Conservation (phyloP, 2,797 vertebrate species). For the Paedocypris micromegethes region DNA sequence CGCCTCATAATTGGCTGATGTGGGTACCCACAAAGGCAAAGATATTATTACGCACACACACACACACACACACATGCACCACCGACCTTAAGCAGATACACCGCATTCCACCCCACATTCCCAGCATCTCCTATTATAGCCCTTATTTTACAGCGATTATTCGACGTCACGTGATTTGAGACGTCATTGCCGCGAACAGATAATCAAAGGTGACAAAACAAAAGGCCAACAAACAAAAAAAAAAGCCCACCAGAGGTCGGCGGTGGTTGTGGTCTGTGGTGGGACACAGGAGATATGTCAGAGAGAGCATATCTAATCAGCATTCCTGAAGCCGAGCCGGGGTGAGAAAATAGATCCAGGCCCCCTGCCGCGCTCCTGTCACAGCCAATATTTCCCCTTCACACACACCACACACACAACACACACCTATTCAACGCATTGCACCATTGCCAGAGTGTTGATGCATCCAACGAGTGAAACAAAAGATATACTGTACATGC, state of each 20-base stretch:
- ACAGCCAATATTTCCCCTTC: slow-evolving; percentile 57
- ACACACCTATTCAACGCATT: not conserved
- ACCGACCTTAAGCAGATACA: slow-evolving; percentile 35
- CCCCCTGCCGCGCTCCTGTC: slow-evolving; percentile 56
- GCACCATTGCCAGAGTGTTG: too few relatives aligned
- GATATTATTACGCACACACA: slow-evolving; percentile 63
- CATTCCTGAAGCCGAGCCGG: slow-evolving; percentile 49
- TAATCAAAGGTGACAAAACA: slow-evolving; percentile 21
- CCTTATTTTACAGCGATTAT: too few relatives aligned
- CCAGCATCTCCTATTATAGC: slow-evolving; percentile 26
- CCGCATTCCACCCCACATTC: slow-evolving; percentile 54
- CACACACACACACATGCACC: slow-evolving; percentile 42
- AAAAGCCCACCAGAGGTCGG: not conserved
- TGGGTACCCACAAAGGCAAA: slow-evolving; percentile 68
- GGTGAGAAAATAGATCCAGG: slow-evolving; percentile 50
- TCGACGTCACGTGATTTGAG: not conserved
- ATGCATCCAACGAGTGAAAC: too few relatives aligned
- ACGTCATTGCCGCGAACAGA: slow-evolving; percentile 13
- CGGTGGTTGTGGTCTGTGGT: slow-evolving; percentile 37
- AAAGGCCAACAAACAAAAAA: slow-evolving; percentile 26
- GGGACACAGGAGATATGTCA: slow-evolving; percentile 44
- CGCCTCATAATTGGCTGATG: slow-evolving; percentile 70
- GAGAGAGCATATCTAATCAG: slow-evolving; percentile 53
- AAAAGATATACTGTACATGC: too few relatives aligned
- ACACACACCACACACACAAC: slow-evolving; percentile 48